Evolutionary conservation across 2,113 vertebrate genomes (phyloP), one percentile per base, ranked within the genome.

Genomic region (Trochalopteron elliotii): DNA sequence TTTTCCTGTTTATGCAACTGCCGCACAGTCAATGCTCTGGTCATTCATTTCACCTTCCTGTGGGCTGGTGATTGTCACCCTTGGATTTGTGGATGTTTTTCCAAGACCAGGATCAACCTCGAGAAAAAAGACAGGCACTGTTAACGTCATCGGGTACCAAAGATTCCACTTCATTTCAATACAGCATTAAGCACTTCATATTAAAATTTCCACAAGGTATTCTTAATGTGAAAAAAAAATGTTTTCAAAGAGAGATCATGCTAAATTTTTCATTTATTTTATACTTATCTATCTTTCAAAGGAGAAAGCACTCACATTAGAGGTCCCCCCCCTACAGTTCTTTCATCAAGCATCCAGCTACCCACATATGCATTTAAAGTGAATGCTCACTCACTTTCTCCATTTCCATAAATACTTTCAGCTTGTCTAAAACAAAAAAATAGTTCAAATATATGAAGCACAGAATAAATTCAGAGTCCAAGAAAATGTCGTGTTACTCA

Each of bases 61-160:
- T 16, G 98, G 97, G 70, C 98, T 97, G 53, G 97, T 98, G 83
- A 98, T 44, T 83, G 96, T 98, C 61, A 98, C 97, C 95, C 97
- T 97, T 89, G 98, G 98, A 71, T 93, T 97, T 87, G 90, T 82
- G 57, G 95, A 65, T 35, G 83, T 85, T 91, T 97, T 95, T 86
- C 93, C 94, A 84, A 81, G 77, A 75, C 75, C 52, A 10, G 77
- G 67, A 50, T 93, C 96, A 85, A 39, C 95, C 98, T 98, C 24
- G 37, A 94, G 55, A 60, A 76, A 94, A 96, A 93, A 1, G 57
- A 94, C 31, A 93, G 63, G 19, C 30, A 68, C n/a, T 57, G 49
- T 95, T 74, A 77, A 74, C 13, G 11, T 65, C 37, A 59, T 57
- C 0, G 0, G 11, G 25, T 64, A 53, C 33, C 27, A 89, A 70